These are phyloP conservation scores for Diorhabda sublineata DNA, from an alignment of 1,140 invertebrate genomes.

Conservation along the genomic window DNA sequence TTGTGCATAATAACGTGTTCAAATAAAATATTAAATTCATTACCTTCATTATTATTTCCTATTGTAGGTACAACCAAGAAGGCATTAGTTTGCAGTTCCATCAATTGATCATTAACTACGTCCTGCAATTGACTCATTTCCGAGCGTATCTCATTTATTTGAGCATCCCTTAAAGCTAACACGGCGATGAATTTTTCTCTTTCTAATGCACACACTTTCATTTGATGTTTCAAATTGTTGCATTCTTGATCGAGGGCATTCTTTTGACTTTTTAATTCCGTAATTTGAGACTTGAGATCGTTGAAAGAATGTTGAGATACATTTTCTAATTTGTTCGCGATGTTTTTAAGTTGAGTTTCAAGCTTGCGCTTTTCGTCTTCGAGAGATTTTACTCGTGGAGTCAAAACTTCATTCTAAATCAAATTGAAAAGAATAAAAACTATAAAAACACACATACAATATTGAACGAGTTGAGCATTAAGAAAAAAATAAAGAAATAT, in stretches of 20 bases:
- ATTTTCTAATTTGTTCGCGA: conserved; percentile 15
- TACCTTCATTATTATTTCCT: conserved; percentile 9
- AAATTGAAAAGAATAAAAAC: not conserved
- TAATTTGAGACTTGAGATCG: conserved; percentile 30
- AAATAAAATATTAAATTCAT: not conserved
- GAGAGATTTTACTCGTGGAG: conserved; percentile 22
- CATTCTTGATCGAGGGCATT: conserved; percentile 30
- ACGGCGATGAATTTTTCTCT: conserved; percentile 43
- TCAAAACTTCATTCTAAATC: conserved; percentile 24
- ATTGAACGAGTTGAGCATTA: no score
- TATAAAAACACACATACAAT: no score
- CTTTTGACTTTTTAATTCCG: conserved; percentile 38
- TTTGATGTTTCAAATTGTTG: conserved; percentile 34
- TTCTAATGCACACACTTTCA: conserved; percentile 39
- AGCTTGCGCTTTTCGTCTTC: conserved; percentile 29
- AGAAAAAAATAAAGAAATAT: no score
- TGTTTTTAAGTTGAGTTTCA: conserved; percentile 4
- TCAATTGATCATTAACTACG: conserved; percentile 39
- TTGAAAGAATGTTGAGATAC: conserved; percentile 5
- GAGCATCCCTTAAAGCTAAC: conserved; percentile 37
- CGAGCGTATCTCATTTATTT: conserved; percentile 42
- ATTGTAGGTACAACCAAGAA: conserved; percentile 12
- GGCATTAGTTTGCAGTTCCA: conserved; percentile 37
- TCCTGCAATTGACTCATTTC: conserved; percentile 44
- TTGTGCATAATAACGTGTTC: no score